These are phyloP conservation scores for Ecdyonurus torrentis DNA, from an alignment of 2,888 invertebrate species.

Conservation along the genomic window DNA sequence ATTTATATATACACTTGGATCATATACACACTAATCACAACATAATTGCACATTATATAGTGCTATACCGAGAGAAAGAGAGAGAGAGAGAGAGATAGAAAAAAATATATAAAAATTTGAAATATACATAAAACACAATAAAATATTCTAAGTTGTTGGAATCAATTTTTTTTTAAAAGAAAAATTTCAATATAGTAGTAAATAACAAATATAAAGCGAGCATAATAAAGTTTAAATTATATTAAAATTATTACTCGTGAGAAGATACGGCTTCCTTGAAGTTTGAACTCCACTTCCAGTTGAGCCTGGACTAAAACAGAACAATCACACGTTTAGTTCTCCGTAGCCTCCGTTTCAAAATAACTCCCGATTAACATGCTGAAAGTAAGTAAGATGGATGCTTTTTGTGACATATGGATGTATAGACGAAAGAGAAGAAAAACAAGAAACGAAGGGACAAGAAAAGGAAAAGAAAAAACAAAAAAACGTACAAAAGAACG, in stretches of 20 bases:
- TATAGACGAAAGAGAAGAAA: conserved; percentile 8
- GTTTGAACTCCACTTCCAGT: conserved; percentile 93
- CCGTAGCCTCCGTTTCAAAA: background rate
- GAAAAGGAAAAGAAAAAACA: conserved; percentile 6
- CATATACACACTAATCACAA: too few species aligned
- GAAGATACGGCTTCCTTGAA: conserved; percentile 90
- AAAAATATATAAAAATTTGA: too few species aligned
- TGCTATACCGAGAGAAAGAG: too few species aligned
- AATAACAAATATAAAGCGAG: conserved; percentile 9
- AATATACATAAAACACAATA: background rate
- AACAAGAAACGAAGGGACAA: conserved; percentile 10
- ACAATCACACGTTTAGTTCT: conserved; percentile 7
- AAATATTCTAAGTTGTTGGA: background rate
- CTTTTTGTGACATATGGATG: background rate
- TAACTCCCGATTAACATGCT: background rate
- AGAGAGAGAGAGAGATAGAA: too few species aligned
- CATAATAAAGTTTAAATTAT: conserved; percentile 9
- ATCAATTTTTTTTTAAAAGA: background rate
- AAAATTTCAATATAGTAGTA: background rate
- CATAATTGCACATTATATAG: too few species aligned
- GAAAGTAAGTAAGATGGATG: background rate
- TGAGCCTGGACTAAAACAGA: conserved; percentile 29
- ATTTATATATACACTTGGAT: conserved; percentile 7
- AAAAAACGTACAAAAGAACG: too few species aligned
- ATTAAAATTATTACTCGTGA: conserved; percentile 46